Base-by-base conservation (phyloP, 1,140 invertebrate genomes). In the Drosophila littoralis region DNA sequence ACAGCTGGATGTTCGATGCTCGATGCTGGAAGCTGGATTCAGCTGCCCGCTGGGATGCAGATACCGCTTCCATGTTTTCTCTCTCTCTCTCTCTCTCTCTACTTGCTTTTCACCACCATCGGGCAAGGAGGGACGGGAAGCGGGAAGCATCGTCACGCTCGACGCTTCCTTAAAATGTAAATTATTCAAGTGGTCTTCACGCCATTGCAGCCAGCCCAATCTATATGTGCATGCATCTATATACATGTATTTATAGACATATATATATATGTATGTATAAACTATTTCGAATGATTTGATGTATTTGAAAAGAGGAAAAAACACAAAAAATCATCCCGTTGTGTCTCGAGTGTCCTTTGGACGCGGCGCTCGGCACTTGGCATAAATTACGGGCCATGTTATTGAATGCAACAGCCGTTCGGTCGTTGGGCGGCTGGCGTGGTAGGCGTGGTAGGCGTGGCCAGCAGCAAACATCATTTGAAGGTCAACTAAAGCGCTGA, bases 171-270 rank as follows among this genome's bases (percentile, higher is more conserved):
- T 50, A 12, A 60, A 79, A 86, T 86, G 79, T 86, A 86, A 86
- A 86, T 86, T 86, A 86, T 86, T 86, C 83, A 86, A 86, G 83
- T 88, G 83, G 83, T 79, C 76, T 86, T 86, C 83, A 88, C 79
- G 83, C 83, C 76, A 77, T 79, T 58, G 51, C 59, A 38, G 28
- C 42, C 22, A 48, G 45, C 46, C 45, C 22, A 28, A 28, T 28
- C 22, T 28, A 28, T 28, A 5, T 28, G 22, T 28, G 33, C 45
- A 59, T 12, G 36, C 32, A 42, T n/a, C 5, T 40, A 12, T 40
- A 12, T 40, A 12, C 6, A 6, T 42, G 38, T n/a, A n/a, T 22
- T 22, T 22, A 22, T 3, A 22, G 22, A 22, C n/a, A 65, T 22
- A 33, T 36, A n/a, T 40, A 17, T 65, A 1, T 17, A 32, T 12